These are phyloP conservation scores for Agrochola litura DNA, from an alignment of 2,888 invertebrate genomes.

Conservation along the genomic window DNA sequence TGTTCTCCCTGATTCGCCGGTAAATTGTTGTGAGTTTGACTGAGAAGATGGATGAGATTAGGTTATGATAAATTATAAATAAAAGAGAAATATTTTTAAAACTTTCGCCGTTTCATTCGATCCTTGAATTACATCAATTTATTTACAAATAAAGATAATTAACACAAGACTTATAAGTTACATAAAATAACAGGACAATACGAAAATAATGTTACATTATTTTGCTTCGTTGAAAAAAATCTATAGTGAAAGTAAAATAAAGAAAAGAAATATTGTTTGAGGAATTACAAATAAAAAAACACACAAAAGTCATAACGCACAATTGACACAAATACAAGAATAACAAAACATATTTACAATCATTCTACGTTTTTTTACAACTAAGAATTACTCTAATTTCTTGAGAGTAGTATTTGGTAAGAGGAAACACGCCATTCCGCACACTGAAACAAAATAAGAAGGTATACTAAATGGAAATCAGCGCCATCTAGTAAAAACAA, in stretches of 20 bases:
- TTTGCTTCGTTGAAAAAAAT: not conserved
- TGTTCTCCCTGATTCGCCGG: slow-evolving; percentile 83
- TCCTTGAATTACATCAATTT: slow-evolving; percentile 22
- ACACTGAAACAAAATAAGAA: slow-evolving; percentile 77
- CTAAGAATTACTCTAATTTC: slow-evolving; percentile 81
- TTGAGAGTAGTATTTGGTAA: slow-evolving; percentile 87
- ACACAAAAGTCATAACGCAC: not conserved
- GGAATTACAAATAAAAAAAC: not conserved
- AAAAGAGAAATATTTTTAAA: slow-evolving; percentile 89
- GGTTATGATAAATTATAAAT: slow-evolving; percentile 88
- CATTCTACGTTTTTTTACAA: not conserved
- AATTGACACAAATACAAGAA: slow-evolving; percentile 11
- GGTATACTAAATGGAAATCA: slow-evolving; percentile 30
- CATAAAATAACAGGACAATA: slow-evolving; percentile 9
- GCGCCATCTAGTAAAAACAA: slow-evolving; percentile 50
- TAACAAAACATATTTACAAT: slow-evolving; percentile 36
- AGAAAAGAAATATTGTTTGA: not conserved
- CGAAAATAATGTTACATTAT: not conserved
- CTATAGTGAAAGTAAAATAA: not conserved
- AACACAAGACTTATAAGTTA: not conserved
- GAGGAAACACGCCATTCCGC: slow-evolving; percentile 80
- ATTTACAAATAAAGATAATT: slow-evolving; percentile 49
- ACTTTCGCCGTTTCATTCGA: slow-evolving; percentile 70
- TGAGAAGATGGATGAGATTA: slow-evolving; percentile 84
- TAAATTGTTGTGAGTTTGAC: slow-evolving; percentile 81